Conservation (phyloP, 2,113 vertebrate genomes). For the Nettapus auritus region DNA sequence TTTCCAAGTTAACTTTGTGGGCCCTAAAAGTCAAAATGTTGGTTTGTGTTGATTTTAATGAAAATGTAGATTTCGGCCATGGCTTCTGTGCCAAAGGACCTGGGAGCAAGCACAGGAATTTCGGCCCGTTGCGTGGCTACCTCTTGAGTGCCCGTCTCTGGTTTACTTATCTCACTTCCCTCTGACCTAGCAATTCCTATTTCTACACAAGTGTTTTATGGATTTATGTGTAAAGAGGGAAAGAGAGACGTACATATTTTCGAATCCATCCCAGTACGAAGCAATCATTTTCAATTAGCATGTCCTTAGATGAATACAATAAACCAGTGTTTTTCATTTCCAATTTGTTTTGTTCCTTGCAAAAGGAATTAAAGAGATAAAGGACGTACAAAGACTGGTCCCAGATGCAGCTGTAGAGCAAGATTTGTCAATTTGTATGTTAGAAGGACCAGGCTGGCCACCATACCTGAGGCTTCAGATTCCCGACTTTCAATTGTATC, state of each 20-base stretch:
- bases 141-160: neutral
- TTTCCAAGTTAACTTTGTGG: neutral
- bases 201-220: slow-evolving; percentile 30
- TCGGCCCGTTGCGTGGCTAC: neutral
- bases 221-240: slow-evolving; percentile 20
- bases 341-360: slow-evolving; percentile 43
- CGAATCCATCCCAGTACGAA: slow-evolving; percentile 33
- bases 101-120: neutral
- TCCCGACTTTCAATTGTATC: neutral
- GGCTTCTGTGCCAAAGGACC: neutral
- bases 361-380: slow-evolving; percentile 70
- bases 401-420: slow-evolving; percentile 59
- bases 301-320: slow-evolving; percentile 64
- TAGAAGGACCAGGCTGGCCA: slow-evolving; percentile 33
- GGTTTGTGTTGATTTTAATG: neutral
- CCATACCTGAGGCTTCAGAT: slow-evolving; percentile 10
- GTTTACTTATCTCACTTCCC: slow-evolving; percentile 37
- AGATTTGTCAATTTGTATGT: slow-evolving; percentile 37
- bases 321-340: slow-evolving; percentile 65
- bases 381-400: slow-evolving; percentile 44
- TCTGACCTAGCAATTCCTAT: slow-evolving; percentile 7
- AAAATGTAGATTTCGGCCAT: neutral
- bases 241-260: slow-evolving; percentile 40
- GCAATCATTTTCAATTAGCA: slow-evolving; percentile 68
- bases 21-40: neutral